Evolutionary conservation across 2,113 vertebrate species (phyloP).

Genomic region (Rhinoptilus africanus): DNA sequence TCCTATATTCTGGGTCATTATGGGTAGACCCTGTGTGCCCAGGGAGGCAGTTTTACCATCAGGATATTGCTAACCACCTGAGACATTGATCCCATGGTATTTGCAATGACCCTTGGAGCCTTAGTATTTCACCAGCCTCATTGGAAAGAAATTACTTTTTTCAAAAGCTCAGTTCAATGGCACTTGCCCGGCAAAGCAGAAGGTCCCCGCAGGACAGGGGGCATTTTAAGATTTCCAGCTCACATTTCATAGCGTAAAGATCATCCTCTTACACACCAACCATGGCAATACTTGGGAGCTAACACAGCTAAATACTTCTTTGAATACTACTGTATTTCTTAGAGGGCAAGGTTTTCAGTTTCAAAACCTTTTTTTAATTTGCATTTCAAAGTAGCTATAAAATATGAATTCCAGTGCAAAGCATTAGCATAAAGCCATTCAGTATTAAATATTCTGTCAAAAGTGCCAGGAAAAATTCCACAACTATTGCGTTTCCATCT

Average conservation of each 20-base stretch:
- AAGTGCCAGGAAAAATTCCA: conserved; percentile 75
- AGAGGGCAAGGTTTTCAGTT: conserved; percentile 48
- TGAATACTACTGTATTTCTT: conserved; percentile 62
- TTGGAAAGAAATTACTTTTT: background rate
- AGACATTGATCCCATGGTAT: conserved; percentile 21
- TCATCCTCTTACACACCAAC: conserved; percentile 30
- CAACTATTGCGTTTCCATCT: conserved; percentile 74
- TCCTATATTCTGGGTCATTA: rapidly evolving
- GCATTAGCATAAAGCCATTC: conserved; percentile 74
- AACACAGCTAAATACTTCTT: conserved; percentile 26
- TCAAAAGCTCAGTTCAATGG: background rate
- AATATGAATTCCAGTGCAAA: conserved; percentile 67
- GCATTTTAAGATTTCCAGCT: background rate
- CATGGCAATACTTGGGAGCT: background rate
- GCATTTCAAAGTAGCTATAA: conserved; percentile 76
- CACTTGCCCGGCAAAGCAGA: background rate
- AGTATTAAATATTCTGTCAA: conserved; percentile 68
- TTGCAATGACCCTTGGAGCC: background rate
- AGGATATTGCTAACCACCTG: background rate
- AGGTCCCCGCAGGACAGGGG: background rate
- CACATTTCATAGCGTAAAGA: background rate
- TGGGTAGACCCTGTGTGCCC: background rate
- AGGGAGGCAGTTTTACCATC: background rate
- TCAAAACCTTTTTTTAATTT: conserved; percentile 67
- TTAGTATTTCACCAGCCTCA: background rate